These are phyloP conservation scores for Lasius fuliginosus DNA, from an alignment of 2,888 invertebrate species.

Conservation along the genomic window DNA sequence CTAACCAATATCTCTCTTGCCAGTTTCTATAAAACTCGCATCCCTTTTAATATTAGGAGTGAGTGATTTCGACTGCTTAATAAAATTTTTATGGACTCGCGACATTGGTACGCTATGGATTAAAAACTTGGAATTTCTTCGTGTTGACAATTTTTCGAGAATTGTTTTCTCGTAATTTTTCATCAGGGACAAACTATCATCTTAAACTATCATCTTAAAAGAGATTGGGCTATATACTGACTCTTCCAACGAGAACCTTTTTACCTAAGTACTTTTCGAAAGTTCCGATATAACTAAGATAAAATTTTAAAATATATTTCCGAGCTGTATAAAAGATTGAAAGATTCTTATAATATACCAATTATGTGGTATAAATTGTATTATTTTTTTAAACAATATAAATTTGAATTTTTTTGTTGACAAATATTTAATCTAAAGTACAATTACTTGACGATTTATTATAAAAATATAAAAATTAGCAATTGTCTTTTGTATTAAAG, in stretches of 20 bases:
- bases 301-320: constrained; percentile 25
- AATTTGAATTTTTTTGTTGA: background rate
- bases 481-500: background rate
- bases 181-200: constrained; percentile 16
- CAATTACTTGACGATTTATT: background rate
- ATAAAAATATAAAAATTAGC: background rate
- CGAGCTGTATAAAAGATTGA: background rate
- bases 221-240: constrained; percentile 47
- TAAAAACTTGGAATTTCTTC: constrained; percentile 44
- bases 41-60: constrained; percentile 10
- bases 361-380: background rate
- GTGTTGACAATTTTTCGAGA: constrained; percentile 50
- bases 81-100: constrained; percentile 45
- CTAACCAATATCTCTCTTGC: constrained; percentile 36
- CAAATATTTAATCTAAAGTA: background rate
- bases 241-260: constrained; percentile 40
- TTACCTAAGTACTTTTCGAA: constrained; percentile 41
- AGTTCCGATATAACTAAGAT: constrained; percentile 32
- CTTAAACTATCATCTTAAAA: constrained; percentile 25
- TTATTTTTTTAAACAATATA: constrained; percentile 3
- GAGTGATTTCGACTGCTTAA: constrained; percentile 47
- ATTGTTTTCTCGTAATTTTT: constrained; percentile 43
- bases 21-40: constrained; percentile 34
- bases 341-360: background rate
- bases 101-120: constrained; percentile 1